Base-by-base conservation (phyloP, 2,888 invertebrate species). In the Ochlodes sylvanus region DNA sequence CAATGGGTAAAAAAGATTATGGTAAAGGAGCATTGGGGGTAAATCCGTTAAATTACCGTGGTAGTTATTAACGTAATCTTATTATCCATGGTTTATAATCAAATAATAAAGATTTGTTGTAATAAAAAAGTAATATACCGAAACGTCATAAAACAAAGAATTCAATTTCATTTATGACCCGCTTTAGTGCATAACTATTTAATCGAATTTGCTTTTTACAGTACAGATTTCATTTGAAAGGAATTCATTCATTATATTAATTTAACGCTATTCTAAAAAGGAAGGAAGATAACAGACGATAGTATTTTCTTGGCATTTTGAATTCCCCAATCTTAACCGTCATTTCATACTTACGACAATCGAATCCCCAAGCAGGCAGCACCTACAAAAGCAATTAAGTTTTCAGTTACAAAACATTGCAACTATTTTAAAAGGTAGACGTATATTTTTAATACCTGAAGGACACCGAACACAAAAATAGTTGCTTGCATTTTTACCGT, bases 331-430 rank as follows among this genome's bases (percentile, higher is more conserved):
- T 32, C 34, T 9, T 27, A 27, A 2, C 27, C 27, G 27, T 4
- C 10, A n/a, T 1, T 0, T 34, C 34, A 34, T 56, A 84, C 87
- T 87, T 81, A 88, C 87, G 78, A 72, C 88, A 88, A 27, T 83
- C 76, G 50, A 70, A 69, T 69, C 74, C 77, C 56, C 70, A 65
- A 55, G 75, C 75, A 63, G 76, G 62, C 79, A 74, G 77, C 76
- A 85, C 78, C 88, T 88, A 84, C 73, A 87, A 87, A 74, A 71
- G 62, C 54, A 71, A 54, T 44, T 27, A 0, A 9, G 12, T 38
- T 34, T 17, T 57, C 34, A 34, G 6, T 38, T 38, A 12, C 17
- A 38, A 71, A 4, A 27, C 2, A 27, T 27, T 38, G 44, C 68
- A 63, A 64, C 70, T 65, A 66, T 69, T 69, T 32, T 57, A 54